Evolutionary conservation across 2,888 invertebrate genomes (phyloP), one percentile per base, ranked within the genome.

Genomic region (Sussaba pulchella): DNA sequence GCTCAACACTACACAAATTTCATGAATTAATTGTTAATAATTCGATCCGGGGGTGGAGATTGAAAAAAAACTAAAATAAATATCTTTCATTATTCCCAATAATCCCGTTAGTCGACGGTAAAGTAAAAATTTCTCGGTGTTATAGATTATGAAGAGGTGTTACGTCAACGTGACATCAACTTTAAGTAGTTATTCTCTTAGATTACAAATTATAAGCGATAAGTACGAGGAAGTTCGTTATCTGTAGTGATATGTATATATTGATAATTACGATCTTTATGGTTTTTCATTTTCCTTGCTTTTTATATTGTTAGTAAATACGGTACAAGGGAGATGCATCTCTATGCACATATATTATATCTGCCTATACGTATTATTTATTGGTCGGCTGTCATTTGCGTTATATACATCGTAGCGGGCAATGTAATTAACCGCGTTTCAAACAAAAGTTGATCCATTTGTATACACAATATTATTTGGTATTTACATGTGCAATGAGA

Each of bases 391-490:
- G 79, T 79, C 70, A 70, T 71, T 59, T 39, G 41, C 43, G 67
- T 52, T 45, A n/a, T n/a, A n/a, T 47, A 52, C 52, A 64, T 63
- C 45, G 45, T 36, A 36, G 24, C 50, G 36, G 36, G 47, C 36
- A 47, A 50, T 66, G 47, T 19, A 50, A 66, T 19, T n/a, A 66
- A 17, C 47, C 31, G 36, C 36, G 50, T 50, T 66, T 14, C n/a
- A 8, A 63, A 71, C 3, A 67, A 77, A 73, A 67, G 72, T 78
- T 78, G 72, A 78, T 78, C 72, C 66, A 73, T 78, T 78, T 78
- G 31, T n/a, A n/a, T n/a, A n/a, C n/a, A 67, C 67, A 63, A 66
- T 63, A 67, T 10, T 36, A 17, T 50, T 52, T 52, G 50, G 57
- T 69, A 47, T 78, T 66, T 71, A 78, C 26, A 70, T 47, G 64